phyloP scores from a whole-genome alignment of 2,113 vertebrate genomes.

The Echinops telfairi region DNA sequence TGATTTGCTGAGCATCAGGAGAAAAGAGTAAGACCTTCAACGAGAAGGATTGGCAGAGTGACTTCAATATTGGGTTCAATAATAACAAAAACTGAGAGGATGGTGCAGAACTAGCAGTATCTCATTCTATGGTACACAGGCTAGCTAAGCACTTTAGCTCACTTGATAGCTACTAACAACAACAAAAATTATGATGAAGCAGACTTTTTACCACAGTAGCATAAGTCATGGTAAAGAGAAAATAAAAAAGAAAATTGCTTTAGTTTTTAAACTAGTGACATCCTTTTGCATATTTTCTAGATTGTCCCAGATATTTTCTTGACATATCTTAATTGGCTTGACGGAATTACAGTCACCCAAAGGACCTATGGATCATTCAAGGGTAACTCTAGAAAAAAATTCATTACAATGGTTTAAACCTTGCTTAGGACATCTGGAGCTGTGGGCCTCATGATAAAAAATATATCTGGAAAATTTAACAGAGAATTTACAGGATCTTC shows the following conservation, averaged over 20 bases:
- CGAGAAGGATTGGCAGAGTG: too few species aligned
- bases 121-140: too few species aligned
- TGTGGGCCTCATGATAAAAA: slow-evolving; percentile 33
- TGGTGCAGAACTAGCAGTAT: too few species aligned
- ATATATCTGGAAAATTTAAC: neutral
- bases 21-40: too few species aligned
- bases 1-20: too few species aligned
- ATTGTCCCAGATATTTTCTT: slow-evolving; percentile 44
- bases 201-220: neutral
- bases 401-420: slow-evolving; percentile 60
- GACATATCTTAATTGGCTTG: slow-evolving; percentile 25
- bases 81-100: too few species aligned
- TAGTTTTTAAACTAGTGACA: neutral
- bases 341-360: slow-evolving; percentile 47
- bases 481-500: neutral
- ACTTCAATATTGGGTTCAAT: too few species aligned
- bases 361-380: slow-evolving; percentile 42
- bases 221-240: slow-evolving; percentile 24
- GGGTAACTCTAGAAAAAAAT: slow-evolving; percentile 53
- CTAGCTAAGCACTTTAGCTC: too few species aligned
- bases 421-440: slow-evolving; percentile 13
- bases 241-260: slow-evolving; percentile 6
- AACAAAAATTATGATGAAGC: neutral
- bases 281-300: neutral
- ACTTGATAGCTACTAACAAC: too few species aligned